Conservation (phyloP, 1,140 invertebrate genomes). For the Cyphomyrmex costatus region DNA sequence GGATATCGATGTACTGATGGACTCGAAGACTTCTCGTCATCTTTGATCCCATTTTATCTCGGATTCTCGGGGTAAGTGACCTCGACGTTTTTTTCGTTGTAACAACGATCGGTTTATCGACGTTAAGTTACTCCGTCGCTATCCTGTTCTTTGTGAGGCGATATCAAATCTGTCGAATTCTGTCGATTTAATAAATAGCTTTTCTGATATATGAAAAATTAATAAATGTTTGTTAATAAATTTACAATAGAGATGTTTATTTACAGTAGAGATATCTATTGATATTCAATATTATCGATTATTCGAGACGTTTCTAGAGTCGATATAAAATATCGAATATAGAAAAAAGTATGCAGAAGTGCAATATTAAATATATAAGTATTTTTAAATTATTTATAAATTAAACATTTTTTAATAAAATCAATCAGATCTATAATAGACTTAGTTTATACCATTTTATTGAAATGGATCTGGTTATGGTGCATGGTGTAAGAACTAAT, state of each 20-base stretch:
- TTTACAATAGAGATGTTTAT: background rate
- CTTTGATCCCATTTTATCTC: slow-evolving; percentile 70
- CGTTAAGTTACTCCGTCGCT: background rate
- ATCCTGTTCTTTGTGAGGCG: background rate
- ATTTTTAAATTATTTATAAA: too few relatives aligned
- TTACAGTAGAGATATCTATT: too few relatives aligned
- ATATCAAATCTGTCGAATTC: slow-evolving; percentile 34
- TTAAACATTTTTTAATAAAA: too few relatives aligned
- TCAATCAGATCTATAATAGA: too few relatives aligned
- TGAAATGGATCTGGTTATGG: too few relatives aligned
- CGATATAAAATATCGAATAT: too few relatives aligned
- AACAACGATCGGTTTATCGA: slow-evolving; percentile 16
- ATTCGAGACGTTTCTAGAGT: too few relatives aligned
- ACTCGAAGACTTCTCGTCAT: background rate
- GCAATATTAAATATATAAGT: too few relatives aligned
- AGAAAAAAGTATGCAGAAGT: too few relatives aligned
- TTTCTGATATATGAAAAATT: background rate
- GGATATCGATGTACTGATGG: slow-evolving; percentile 49
- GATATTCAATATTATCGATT: too few relatives aligned
- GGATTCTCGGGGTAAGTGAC: slow-evolving; percentile 35
- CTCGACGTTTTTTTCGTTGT: slow-evolving; percentile 14
- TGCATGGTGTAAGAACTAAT: too few relatives aligned
- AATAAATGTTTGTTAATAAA: background rate
- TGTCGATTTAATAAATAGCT: slow-evolving; percentile 34
- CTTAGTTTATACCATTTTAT: too few relatives aligned